Evolutionary conservation across 2,797 vertebrate species (phyloP), one percentile per base, ranked within the genome.

Genomic region (Lacerta viridis): DNA sequence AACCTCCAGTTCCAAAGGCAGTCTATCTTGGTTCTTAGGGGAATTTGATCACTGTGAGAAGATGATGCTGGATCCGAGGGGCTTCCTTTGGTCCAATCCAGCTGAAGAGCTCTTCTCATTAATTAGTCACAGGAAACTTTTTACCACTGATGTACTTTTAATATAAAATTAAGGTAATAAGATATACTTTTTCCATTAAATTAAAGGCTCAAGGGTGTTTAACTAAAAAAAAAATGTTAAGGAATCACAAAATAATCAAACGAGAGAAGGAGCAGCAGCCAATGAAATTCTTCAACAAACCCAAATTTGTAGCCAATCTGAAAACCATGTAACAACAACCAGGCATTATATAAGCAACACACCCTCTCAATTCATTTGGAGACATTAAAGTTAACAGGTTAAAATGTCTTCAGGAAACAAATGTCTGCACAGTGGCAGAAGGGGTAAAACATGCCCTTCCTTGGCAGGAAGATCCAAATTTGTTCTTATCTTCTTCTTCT

Each of bases 381-480:
- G 17, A 61, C 29, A 71, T 33, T 33, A 71, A 71, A 33, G 17
- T 64, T 64, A 23, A 64, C 61, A 64, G 61, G 17, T 64, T 23
- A 64, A 64, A 64, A 64, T 7, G 61, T 7, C 20, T 64, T 64
- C 61, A 64, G 61, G 20, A 64, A 64, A 23, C 61, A 72, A 72
- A 23, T 33, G 29, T 17, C 13, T 5, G 33, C 33, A 18, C 33
- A 20, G 71, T 2, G 15, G 33, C 13, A 11, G 33, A 71, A n/a
- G 29, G 4, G 15, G 3, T 0, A 17, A 71, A 4, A 5, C 5
- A 0, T n/a, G 15, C 17, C 33, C n/a, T 72, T 10, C 68, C n/a
- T 72, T 72, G 71, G 1, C 17, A 18, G 17, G 71, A 72, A 18
- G 71, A 17, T 72, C 13, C 76, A n/a, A 11, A 41, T 18, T 64